A percentile compares a stretch with the other conserved stretches of the same genome.
phyloP scores from a whole-genome alignment of 2,888 invertebrate species.

The Pollenia amentaria region DNA sequence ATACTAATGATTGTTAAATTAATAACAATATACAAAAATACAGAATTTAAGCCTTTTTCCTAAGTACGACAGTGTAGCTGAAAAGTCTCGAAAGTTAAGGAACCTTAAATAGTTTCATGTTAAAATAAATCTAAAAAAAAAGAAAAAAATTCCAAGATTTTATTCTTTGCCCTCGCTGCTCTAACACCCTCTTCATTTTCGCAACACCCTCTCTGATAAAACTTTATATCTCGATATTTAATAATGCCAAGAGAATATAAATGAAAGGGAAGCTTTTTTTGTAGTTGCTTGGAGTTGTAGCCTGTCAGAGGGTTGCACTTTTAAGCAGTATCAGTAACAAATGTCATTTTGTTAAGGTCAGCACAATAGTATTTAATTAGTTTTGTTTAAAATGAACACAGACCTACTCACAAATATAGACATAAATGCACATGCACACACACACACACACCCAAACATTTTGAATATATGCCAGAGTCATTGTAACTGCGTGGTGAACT shows the following conservation, averaged over 20 bases:
- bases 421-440: background rate
- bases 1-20: no score
- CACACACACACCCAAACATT: background rate
- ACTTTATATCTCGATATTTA: conserved; percentile 70
- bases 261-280: conserved; percentile 49
- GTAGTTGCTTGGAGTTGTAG: background rate
- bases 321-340: conserved; percentile 68
- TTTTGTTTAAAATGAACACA: conserved; percentile 49
- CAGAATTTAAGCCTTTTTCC: no score
- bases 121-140: no score
- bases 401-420: background rate
- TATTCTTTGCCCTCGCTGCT: background rate
- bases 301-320: conserved; percentile 62
- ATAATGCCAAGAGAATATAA: conserved; percentile 51
- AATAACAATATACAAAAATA: no score
- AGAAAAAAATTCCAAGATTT: no score
- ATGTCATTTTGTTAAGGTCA: conserved; percentile 74
- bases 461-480: background rate
- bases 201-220: conserved; percentile 33
- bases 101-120: no score
- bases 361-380: conserved; percentile 73
- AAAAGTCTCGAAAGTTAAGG: no score
- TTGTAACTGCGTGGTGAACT: conserved; percentile 13
- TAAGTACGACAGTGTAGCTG: no score
- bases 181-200: background rate